These are phyloP conservation scores for Pterocles gutturalis DNA, from an alignment of 2,113 vertebrate species.

Conservation along the genomic window DNA sequence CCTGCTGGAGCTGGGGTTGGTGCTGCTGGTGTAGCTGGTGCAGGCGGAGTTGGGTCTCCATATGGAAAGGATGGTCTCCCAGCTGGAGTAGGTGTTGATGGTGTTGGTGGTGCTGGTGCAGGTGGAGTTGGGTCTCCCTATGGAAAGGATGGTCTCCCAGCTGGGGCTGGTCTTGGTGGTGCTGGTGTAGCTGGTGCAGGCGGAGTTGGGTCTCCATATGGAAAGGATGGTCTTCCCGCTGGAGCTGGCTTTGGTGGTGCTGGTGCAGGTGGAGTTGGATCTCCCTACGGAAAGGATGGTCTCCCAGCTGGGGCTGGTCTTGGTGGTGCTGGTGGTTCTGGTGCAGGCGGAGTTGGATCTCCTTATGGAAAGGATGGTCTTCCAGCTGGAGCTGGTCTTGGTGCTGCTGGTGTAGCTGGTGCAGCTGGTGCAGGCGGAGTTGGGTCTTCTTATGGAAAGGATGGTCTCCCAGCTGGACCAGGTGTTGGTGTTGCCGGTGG, in stretches of 20 bases:
- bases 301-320: not conserved
- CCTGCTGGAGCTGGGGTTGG: too few species aligned
- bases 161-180: not conserved
- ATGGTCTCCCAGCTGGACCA: not conserved
- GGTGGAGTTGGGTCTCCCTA: not conserved
- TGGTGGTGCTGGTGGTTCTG: not conserved
- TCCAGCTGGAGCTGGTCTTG: fast-evolving
- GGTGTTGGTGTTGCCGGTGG: too few species aligned
- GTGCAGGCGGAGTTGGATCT: fast-evolving
- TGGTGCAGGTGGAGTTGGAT: not conserved
- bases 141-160: not conserved
- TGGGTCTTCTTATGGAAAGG: fast-evolving
- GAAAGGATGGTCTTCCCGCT: not conserved
- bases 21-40: not conserved
- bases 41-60: fast-evolving
- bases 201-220: fast-evolving
- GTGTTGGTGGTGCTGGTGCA: not conserved
- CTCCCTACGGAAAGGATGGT: not conserved
- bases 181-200: not conserved
- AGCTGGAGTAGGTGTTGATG: not conserved
- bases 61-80: not conserved
- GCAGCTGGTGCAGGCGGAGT: fast-evolving
- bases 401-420: not conserved
- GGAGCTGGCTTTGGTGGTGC: not conserved
- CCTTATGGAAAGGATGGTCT: not conserved